Base-by-base conservation (phyloP, 2,113 vertebrate genomes). In the Osmerus mordax region DNA sequence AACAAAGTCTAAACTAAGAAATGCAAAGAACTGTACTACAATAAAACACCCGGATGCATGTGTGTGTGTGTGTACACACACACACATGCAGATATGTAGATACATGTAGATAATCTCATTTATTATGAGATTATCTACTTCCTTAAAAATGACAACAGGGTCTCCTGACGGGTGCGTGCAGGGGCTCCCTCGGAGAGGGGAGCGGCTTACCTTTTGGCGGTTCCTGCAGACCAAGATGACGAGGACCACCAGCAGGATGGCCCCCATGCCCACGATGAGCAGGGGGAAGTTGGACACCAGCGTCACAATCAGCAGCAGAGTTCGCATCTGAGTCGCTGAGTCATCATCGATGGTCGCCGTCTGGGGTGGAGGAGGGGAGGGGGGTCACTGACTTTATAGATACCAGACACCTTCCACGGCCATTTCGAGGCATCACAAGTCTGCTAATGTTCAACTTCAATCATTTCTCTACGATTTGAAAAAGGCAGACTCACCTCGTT, bases 251-350 rank as follows among this genome's bases (percentile, higher is more conserved):
- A 93, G 88, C 68, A 93, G 78, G 77, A 93, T 87, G 80, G 83
- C 79, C 2, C 92, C 92, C 87, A 94, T 54, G 11, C 87, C 90
- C 74, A 93, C 85, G 4, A 93, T 93, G 76, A 93, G 81, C 70
- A 93, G 64, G 0, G 92, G 92, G 77, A 93, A 91, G 79, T 93
- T 93, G 13, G 91, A 91, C 66, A 90, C 90, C 0, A 92, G 21
- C 0, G 86, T 92, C 21, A 93, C 84, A 2, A 93, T 89, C 0
- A 92, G 68, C 71, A 93, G 87, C 84, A 92, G n/a, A 2, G 83
- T 89, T 80, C 77, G 89, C 92, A 93, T 91, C 80, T 91, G 87
- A 8, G 86, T 21, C 0, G 92, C 92, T 0, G 92, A 92, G 0
- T 83, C 74, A 25, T 92, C 90, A 3, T 92, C 92, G 2, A 92